These are phyloP conservation scores for Oscheius onirici DNA, from an alignment of 2,888 invertebrate species.

Conservation along the genomic window DNA sequence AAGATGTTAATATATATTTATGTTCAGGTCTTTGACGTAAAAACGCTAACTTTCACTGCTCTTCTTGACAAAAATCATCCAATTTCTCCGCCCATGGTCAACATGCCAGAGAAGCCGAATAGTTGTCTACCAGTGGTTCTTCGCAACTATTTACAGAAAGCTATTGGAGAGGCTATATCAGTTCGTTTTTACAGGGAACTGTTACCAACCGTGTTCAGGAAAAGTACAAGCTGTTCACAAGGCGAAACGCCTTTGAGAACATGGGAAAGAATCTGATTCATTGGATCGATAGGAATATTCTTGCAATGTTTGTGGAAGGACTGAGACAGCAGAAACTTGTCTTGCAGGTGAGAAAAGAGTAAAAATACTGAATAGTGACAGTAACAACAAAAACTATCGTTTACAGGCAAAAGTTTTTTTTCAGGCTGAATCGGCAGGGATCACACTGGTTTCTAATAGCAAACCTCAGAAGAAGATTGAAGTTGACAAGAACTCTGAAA, in stretches of 20 bases:
- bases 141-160: neutral
- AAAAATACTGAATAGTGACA: too few species aligned
- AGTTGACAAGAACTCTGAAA: neutral
- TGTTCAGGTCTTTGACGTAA: conserved; percentile 14
- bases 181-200: neutral
- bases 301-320: conserved; percentile 39
- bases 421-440: conserved; percentile 31
- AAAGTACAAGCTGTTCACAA: neutral
- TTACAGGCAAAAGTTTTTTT: neutral
- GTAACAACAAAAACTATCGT: neutral
- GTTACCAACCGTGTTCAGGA: neutral
- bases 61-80: neutral
- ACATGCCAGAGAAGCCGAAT: neutral
- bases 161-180: conserved; percentile 5
- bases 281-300: conserved; percentile 33
- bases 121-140: conserved; percentile 16
- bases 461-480: neutral
- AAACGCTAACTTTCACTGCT: neutral
- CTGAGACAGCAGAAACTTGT: conserved; percentile 33
- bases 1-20: neutral
- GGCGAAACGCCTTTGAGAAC: conserved; percentile 14
- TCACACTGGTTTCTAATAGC: conserved; percentile 16
- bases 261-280: conserved; percentile 20
- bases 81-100: neutral
- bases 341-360: conserved; percentile 17